These are phyloP conservation scores for Poicephalus meyeri DNA, from an alignment of 2,113 vertebrate genomes.

Conservation along the genomic window DNA sequence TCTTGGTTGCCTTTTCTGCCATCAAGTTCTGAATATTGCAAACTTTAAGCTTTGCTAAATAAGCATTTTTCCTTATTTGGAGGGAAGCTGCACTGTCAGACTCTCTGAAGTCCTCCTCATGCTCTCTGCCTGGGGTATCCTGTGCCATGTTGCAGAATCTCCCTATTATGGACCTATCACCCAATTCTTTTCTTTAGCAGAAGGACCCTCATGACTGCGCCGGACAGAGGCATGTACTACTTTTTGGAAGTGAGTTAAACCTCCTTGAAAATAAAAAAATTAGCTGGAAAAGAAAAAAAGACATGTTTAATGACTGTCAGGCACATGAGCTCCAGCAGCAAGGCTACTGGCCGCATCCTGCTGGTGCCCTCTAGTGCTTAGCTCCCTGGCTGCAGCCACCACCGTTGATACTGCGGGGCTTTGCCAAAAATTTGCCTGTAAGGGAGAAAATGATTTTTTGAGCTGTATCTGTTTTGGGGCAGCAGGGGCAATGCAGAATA, in stretches of 20 bases:
- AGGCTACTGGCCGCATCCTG: neutral
- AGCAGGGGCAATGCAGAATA: neutral
- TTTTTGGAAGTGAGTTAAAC: neutral
- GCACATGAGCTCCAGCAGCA: accelerated
- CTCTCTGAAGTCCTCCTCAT: accelerated
- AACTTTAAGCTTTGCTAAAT: neutral
- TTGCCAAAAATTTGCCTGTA: accelerated
- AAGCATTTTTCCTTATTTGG: neutral
- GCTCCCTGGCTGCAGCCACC: neutral
- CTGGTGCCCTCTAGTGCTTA: slow-evolving; percentile 60
- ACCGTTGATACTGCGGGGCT: accelerated
- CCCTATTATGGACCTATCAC: neutral
- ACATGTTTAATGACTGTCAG: accelerated
- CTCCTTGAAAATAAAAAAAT: neutral
- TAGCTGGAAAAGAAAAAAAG: accelerated
- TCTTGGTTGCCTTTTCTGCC: neutral
- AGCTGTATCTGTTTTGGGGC: neutral
- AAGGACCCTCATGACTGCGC: neutral
- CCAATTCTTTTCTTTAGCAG: neutral
- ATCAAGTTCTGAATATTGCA: neutral
- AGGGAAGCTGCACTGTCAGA: neutral
- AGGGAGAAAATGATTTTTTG: neutral
- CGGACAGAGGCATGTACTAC: neutral
- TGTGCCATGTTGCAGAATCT: accelerated
- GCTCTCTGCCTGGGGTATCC: neutral